Evolutionary conservation across 2,888 invertebrate species (phyloP).

Genomic region (Ptychoptera albimana): DNA sequence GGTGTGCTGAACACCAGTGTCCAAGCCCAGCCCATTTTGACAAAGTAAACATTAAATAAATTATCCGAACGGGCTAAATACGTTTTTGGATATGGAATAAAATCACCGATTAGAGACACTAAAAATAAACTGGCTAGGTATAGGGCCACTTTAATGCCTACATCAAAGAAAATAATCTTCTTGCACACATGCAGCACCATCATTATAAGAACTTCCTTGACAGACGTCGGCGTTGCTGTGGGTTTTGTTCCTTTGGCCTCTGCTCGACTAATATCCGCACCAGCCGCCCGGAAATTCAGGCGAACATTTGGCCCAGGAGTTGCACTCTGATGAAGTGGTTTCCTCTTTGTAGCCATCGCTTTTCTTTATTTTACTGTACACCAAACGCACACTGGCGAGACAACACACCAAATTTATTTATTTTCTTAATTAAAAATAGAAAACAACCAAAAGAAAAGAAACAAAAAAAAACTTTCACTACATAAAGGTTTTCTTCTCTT

Average conservation of each 20-base stretch:
- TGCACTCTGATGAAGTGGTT: slow-evolving; percentile 19
- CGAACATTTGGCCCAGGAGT: slow-evolving; percentile 15
- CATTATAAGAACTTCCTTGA: slow-evolving; percentile 63
- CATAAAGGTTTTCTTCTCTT: too few species aligned
- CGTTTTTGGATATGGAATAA: slow-evolving; percentile 62
- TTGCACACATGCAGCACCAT: slow-evolving; percentile 78
- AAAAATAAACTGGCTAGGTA: slow-evolving; percentile 72
- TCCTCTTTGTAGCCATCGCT: slow-evolving; percentile 30
- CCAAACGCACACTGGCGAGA: too few species aligned
- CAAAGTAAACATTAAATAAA: slow-evolving; percentile 82
- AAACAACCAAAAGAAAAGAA: too few species aligned
- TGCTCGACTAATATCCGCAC: slow-evolving; percentile 27
- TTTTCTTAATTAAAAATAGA: too few species aligned
- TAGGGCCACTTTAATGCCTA: slow-evolving; percentile 67
- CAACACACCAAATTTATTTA: not conserved
- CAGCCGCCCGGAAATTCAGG: slow-evolving; percentile 43
- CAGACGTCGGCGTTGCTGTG: slow-evolving; percentile 65
- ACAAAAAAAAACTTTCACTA: too few species aligned
- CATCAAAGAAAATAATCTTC: slow-evolving; percentile 72
- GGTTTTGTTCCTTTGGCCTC: slow-evolving; percentile 60
- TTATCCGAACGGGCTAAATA: slow-evolving; percentile 89
- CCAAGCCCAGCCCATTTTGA: slow-evolving; percentile 98
- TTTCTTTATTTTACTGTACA: not conserved
- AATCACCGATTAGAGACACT: slow-evolving; percentile 70
- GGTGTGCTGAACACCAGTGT: slow-evolving; percentile 62